Evolutionary conservation across 2,797 vertebrate species (phyloP), one percentile per base, ranked within the genome.

Genomic region (Xenentodon cancila): DNA sequence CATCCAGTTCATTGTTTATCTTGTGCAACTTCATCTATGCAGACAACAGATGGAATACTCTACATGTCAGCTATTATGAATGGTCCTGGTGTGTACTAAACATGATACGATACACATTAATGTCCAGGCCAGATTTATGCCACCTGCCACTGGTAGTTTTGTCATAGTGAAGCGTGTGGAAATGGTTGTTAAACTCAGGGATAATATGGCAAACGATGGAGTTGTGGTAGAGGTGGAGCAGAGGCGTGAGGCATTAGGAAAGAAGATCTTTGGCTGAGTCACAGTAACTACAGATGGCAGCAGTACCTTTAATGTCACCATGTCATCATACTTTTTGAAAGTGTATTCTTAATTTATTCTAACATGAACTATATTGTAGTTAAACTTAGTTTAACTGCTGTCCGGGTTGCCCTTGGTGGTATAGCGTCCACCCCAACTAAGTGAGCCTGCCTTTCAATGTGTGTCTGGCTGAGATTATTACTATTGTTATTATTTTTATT

Each of bases 121-220:
- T 71, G 60, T 51, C 37, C 63, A 42, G 62, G 40, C 17, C 47
- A 81, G 76, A 85, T 82, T 80, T 84, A 84, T 88, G 81, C 52
- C 61, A 60, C 71, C 48, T 60, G 9, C 48, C 69, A 63, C 73
- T 66, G 67, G 74, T 64, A 61, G 73, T 68, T 59, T 60, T 53
- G 49, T 47, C 56, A 49, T 55, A 60, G 47, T 68, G 70, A 73
- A 67, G 55, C 45, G 52, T 53, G 45, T 65, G 54, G 58, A 51
- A 37, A 75, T 53, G 16, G 25, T 48, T 57, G 46, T 54, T 53
- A 77, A 59, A 74, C 49, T 30, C 21, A 62, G 52, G 50, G 44
- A 71, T 64, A 53, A 34, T 20, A 34, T 64, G 69, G 48, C 32
- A 50, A 11, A 27, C 54, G 49, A 53, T 75, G 58, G 32, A 40